A percentile compares a stretch with the other conserved stretches of the same genome.
These are phyloP conservation scores for Protula sp. DNA, from an alignment of 2,888 invertebrate species.

Conservation along the genomic window DNA sequence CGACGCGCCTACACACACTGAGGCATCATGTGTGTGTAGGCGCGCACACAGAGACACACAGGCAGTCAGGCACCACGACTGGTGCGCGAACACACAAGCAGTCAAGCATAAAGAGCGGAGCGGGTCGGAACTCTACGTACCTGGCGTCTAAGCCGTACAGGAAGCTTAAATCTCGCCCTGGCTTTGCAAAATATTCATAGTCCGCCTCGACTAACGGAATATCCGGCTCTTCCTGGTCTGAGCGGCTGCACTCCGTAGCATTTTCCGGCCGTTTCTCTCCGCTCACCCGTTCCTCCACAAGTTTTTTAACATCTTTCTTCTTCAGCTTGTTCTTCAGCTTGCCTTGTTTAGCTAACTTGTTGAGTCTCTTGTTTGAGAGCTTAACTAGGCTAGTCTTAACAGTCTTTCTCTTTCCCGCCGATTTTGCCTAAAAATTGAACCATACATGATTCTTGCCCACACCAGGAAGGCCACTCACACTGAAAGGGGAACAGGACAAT, in stretches of 20 bases:
- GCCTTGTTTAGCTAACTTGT: conserved; percentile 29
- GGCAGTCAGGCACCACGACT: too few species aligned
- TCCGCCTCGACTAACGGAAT: conserved; percentile 30
- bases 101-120: too few species aligned
- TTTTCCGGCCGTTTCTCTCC: neutral
- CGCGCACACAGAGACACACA: too few species aligned
- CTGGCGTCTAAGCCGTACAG: neutral
- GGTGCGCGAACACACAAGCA: too few species aligned
- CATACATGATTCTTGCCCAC: too few species aligned
- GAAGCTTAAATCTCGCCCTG: conserved; percentile 25
- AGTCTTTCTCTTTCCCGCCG: neutral
- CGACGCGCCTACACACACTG: too few species aligned
- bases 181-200: conserved; percentile 27
- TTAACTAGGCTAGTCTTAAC: conserved; percentile 23
- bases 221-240: conserved; percentile 11
- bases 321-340: conserved; percentile 23
- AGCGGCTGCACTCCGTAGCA: neutral
- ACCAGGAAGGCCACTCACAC: too few species aligned
- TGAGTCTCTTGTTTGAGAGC: conserved; percentile 27
- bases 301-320: conserved; percentile 12
- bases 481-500: too few species aligned
- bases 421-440: too few species aligned
- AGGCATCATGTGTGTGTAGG: too few species aligned
- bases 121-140: too few species aligned
- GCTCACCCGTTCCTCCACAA: conserved; percentile 11